phyloP scores from a whole-genome alignment of 2,113 vertebrate genomes.

The Halichoerus grypus region DNA sequence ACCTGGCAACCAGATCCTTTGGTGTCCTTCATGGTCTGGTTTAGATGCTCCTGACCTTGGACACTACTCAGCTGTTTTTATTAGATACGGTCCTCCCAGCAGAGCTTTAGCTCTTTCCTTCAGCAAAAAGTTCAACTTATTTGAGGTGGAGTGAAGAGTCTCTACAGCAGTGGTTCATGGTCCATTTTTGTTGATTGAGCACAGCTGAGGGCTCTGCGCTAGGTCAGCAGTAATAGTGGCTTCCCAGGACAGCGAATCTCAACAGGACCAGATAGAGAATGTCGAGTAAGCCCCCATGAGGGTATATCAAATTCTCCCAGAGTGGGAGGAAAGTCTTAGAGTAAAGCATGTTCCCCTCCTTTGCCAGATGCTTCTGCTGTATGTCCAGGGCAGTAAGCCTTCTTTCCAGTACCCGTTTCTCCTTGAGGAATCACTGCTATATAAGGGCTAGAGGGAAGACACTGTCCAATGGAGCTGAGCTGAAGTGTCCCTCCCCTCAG shows the following conservation, averaged over 20 bases:
- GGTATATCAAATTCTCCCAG: not conserved
- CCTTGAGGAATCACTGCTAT: not conserved
- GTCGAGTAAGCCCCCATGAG: not conserved
- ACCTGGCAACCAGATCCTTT: not conserved
- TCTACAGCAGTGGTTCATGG: not conserved
- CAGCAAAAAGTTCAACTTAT: not conserved
- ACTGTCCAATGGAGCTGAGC: not conserved
- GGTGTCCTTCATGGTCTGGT: not conserved
- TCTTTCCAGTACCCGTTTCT: not conserved
- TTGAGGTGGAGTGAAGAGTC: not conserved
- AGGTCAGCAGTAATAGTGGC: not conserved
- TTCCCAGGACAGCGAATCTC: not conserved
- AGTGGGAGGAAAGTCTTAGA: not conserved
- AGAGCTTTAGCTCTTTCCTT: not conserved
- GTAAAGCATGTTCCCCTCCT: not conserved
- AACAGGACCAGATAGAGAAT: not conserved
- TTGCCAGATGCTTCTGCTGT: not conserved
- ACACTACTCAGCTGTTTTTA: not conserved
- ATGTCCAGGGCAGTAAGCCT: not conserved
- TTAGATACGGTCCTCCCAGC: not conserved
- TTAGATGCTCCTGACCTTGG: not conserved
- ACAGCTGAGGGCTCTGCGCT: not conserved
- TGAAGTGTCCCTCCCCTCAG: not conserved
- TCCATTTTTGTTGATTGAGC: not conserved
- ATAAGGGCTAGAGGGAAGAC: not conserved